phyloP scores from a whole-genome alignment of 2,797 vertebrate genomes.

The Periophthalmus magnuspinnatus region DNA sequence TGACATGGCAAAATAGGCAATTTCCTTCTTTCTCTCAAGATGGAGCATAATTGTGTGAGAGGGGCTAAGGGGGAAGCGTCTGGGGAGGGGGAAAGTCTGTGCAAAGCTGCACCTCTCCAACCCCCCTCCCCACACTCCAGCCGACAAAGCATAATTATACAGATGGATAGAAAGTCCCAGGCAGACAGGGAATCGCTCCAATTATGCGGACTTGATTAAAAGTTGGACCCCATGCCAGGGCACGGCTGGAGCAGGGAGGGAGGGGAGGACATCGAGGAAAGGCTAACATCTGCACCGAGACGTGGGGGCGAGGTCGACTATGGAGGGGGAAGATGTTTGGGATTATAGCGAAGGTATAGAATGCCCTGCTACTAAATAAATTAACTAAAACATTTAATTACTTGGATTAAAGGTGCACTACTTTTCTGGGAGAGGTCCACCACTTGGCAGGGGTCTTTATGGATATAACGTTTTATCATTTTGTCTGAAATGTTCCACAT shows the following conservation, averaged over 20 bases:
- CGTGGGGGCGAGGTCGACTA: not conserved
- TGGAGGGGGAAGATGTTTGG: not conserved
- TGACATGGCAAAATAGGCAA: conserved; percentile 73
- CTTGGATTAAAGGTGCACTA: too few relatives aligned
- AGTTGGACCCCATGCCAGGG: conserved; percentile 66
- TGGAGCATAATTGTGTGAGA: conserved; percentile 66
- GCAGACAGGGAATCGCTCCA: conserved; percentile 74
- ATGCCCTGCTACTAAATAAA: too few relatives aligned
- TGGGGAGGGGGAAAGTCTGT: conserved; percentile 23
- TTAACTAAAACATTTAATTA: too few relatives aligned
- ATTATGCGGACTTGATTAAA: conserved; percentile 78
- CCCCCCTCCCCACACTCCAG: not conserved
- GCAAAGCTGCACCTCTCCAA: not conserved
- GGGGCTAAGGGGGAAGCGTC: conserved; percentile 30
- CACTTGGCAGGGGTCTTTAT: too few relatives aligned
- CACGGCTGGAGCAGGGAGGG: conserved; percentile 36
- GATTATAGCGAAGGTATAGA: not conserved
- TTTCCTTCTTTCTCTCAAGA: conserved; percentile 71
- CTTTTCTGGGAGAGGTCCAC: too few relatives aligned
- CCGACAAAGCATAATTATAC: conserved; percentile 66
- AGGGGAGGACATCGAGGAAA: conserved; percentile 33
- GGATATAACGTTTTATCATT: too few relatives aligned
- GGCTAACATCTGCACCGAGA: not conserved
- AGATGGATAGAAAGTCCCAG: conserved; percentile 76
- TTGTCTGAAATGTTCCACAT: too few relatives aligned